phyloP scores from a whole-genome alignment of 2,797 vertebrate genomes.

The Siniperca scherzeri region DNA sequence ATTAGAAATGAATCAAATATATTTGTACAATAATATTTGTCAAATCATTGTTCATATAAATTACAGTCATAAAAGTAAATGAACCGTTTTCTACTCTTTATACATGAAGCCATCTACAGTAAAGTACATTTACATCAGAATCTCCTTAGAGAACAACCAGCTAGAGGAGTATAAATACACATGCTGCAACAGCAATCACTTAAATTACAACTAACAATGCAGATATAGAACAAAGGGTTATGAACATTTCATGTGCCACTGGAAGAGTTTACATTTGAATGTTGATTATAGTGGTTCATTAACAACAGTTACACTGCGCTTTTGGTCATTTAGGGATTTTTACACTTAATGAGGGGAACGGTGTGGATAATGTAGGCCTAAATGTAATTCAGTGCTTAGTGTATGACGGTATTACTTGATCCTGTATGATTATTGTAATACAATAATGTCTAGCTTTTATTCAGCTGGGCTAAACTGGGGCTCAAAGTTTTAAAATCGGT shows the following conservation, averaged over 20 bases:
- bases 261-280: slow-evolving; percentile 55
- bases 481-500: slow-evolving; percentile 1
- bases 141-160: slow-evolving; percentile 80
- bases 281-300: slow-evolving; percentile 67
- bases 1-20: slow-evolving; percentile 54
- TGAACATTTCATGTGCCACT: slow-evolving; percentile 74
- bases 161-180: slow-evolving; percentile 82
- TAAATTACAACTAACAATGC: slow-evolving; percentile 78
- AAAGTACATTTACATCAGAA: slow-evolving; percentile 75
- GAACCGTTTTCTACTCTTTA: slow-evolving; percentile 71
- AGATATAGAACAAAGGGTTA: slow-evolving; percentile 47
- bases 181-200: slow-evolving; percentile 71
- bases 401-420: slow-evolving; percentile 1
- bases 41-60: slow-evolving; percentile 72
- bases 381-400: slow-evolving; percentile 39
- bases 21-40: slow-evolving; percentile 42
- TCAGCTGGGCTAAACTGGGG: not conserved
- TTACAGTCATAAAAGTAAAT: slow-evolving; percentile 69
- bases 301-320: slow-evolving; percentile 57
- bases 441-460: slow-evolving; percentile 3
- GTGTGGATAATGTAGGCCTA: slow-evolving; percentile 16
- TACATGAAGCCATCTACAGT: slow-evolving; percentile 76
- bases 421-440: not conserved
- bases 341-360: slow-evolving; percentile 12
- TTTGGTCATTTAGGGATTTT: slow-evolving; percentile 10